Evolutionary conservation across 2,113 vertebrate genomes (phyloP).

Genomic region (Dipodomys spectabilis): DNA sequence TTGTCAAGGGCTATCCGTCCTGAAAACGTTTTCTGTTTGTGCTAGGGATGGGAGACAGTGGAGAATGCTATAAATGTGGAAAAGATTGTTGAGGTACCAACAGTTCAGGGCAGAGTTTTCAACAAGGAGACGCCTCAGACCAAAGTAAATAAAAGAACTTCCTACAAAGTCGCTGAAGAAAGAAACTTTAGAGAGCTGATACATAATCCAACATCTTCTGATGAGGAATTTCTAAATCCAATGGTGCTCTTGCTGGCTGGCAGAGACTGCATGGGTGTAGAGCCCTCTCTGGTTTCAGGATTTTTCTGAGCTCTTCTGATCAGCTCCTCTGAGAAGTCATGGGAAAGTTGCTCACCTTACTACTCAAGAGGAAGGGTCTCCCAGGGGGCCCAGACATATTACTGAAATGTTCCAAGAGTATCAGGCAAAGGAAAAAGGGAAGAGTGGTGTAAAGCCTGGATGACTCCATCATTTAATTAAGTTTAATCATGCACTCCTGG

Average conservation of each 20-base stretch:
- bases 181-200: not conserved
- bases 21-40: not conserved
- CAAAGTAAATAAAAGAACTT: not conserved
- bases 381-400: not conserved
- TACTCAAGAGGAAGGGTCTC: not conserved
- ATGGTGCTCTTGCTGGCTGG: no score
- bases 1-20: not conserved
- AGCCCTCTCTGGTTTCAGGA: not conserved
- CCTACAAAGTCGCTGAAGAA: not conserved
- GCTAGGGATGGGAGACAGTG: not conserved
- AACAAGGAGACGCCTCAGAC: not conserved
- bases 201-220: not conserved
- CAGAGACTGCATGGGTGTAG: not conserved
- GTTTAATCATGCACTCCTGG: not conserved
- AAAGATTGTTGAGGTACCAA: not conserved
- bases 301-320: not conserved
- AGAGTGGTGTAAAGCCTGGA: not conserved
- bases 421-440: not conserved
- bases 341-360: not conserved
- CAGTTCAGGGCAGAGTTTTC: not conserved
- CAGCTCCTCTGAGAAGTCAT: not conserved
- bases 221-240: not conserved
- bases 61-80: not conserved
- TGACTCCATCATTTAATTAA: not conserved
- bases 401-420: not conserved